Conservation (phyloP, 2,797 vertebrate species). For the Chrysocyon brachyurus region DNA sequence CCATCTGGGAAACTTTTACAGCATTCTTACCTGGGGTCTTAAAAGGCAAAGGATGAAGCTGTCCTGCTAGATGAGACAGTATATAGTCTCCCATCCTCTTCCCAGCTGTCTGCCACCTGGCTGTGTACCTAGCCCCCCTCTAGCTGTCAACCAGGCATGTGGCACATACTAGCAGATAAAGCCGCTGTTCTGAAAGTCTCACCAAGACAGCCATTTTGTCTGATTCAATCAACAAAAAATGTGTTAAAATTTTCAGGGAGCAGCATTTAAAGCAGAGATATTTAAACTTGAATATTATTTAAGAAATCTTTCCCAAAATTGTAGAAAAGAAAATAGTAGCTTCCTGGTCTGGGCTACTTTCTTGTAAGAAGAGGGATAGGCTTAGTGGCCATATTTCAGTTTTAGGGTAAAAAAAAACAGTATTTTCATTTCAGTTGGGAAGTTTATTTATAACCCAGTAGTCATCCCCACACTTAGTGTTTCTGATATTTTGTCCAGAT, state of each 20-base stretch:
- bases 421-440: slow-evolving; percentile 37
- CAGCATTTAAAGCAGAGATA: slow-evolving; percentile 39
- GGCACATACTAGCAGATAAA: neutral
- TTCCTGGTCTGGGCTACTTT: neutral
- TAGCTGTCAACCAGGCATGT: neutral
- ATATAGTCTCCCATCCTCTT: neutral
- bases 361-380: neutral
- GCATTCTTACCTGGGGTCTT: neutral
- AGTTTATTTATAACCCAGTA: slow-evolving; percentile 73
- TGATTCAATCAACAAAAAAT: slow-evolving; percentile 40
- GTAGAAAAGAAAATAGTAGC: neutral
- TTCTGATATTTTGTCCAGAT: slow-evolving; percentile 70
- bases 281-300: slow-evolving; percentile 59
- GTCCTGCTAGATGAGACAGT: neutral
- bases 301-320: slow-evolving; percentile 30
- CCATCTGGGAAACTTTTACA: neutral
- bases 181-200: slow-evolving; percentile 39
- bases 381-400: neutral
- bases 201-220: slow-evolving; percentile 43
- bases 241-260: neutral
- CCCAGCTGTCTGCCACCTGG: neutral
- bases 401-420: neutral
- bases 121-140: neutral
- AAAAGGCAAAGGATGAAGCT: neutral
- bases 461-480: slow-evolving; percentile 52